Percentiles rank a stretch among this genome's conserved stretches.
Evolutionary conservation across 2,113 vertebrate species (phyloP).

Genomic region (Phainopepla nitens): DNA sequence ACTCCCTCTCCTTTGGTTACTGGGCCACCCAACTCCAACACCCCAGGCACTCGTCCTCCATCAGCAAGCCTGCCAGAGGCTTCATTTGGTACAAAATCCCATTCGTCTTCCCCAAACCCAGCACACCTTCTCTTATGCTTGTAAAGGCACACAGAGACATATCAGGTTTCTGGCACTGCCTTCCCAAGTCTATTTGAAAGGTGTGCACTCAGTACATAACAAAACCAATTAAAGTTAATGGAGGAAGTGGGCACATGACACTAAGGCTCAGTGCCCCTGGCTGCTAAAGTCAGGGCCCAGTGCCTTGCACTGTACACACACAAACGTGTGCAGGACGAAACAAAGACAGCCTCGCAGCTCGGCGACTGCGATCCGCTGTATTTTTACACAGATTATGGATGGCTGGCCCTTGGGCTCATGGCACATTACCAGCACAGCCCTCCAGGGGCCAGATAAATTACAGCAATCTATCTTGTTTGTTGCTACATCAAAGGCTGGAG

Average conservation of each 20-base stretch:
- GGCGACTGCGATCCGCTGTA: neutral
- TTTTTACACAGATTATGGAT: constrained; percentile 54
- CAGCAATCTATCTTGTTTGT: constrained; percentile 59
- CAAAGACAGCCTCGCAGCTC: neutral
- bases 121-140: rapidly evolving
- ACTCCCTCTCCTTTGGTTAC: neutral
- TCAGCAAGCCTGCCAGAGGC: neutral
- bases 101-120: neutral
- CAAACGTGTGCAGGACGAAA: neutral
- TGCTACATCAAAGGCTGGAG: constrained; percentile 43
- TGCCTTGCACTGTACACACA: rapidly evolving
- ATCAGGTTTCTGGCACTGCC: rapidly evolving
- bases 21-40: neutral
- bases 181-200: neutral
- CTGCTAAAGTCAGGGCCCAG: neutral
- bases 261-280: neutral
- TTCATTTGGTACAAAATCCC: neutral
- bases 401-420: constrained; percentile 43
- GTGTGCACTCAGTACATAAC: neutral
- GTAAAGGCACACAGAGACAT: neutral
- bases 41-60: neutral
- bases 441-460: constrained; percentile 55
- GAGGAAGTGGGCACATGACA: neutral
- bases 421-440: constrained; percentile 50
- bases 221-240: neutral